Base-by-base conservation (phyloP, 1,140 invertebrate genomes). In the Halyomorpha halys region DNA sequence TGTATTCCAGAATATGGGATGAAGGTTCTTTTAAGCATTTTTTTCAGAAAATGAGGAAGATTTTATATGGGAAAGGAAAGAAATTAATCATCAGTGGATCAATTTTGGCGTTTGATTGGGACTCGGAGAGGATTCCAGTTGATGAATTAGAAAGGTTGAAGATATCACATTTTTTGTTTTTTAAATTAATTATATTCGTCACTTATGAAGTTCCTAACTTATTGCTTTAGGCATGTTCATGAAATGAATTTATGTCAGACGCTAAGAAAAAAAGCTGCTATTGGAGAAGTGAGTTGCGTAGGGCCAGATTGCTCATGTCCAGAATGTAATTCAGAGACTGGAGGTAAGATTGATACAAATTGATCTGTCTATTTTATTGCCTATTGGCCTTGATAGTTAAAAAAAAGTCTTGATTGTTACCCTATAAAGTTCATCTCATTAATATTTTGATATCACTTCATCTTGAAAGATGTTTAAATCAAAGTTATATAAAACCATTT, bases 1-100 rank as follows among this genome's bases (percentile, higher is more conserved):
- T 85, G 13, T 85, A 84, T 70, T 77, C 78, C 2, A 79, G 76
- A 66, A 76, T 84, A 54, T 85, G 83, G 79, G 82, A 82, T 44
- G 80, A 84, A 62, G 72, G 76, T 3, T 77, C 77, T 6, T 70
- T 84, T 0, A 78, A 76, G 64, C 77, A 80, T 54, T 74, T 84
- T 2, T 70, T 83, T 39, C 75, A 23, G 14, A 21, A 25, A 56
- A 25, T 56, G 53, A 56, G 18, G 15, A 21, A 15, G 53, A 25
- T 56, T 5, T 56, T 56, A 11, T 3, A 56, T 3, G 2, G 77
- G 1, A 74, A 75, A 60, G 73, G 60, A n/a, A 53, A 53, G 11
- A 4, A 27, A 23, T 15, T 56, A 6, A 25, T 56, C 5, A 21
- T 56, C 15, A 23, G 53, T 23, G 53, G 18, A 25, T 25, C 78